Base-by-base conservation (phyloP, 2,113 vertebrate genomes). In the Gambusia holbrooki region DNA sequence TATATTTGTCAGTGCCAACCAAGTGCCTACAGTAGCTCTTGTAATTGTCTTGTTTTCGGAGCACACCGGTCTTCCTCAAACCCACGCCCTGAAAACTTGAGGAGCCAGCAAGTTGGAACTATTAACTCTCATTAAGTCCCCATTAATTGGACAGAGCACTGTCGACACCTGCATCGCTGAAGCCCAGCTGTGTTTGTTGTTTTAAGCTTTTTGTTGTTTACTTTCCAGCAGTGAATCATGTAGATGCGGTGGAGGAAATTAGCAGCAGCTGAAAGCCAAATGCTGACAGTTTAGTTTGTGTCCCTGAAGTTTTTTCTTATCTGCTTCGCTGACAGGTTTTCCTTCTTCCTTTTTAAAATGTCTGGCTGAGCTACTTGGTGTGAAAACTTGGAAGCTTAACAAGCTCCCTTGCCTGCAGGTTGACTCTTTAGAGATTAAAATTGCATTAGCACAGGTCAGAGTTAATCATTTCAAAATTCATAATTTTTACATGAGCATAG, bases 91-190 rank as follows among this genome's bases (percentile, higher is more conserved):
- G 29, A 45, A 84, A 83, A 81, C 77, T 9, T 84, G 70, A 77
- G 30, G 77, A 83, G 62, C 67, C 54, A 73, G 80, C 65, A 68
- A 74, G 30, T n/a, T 73, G 62, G 48, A 79, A 67, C 75, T 69
- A 90, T 84, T 42, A 77, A 70, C 70, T 65, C 64, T 30, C 81
- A 86, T 87, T 83, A 86, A 70, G 74, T 74, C 69, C 10, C 27
- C 15, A 0, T 61, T 74, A 72, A 88, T 90, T 85, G 84, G 61
- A 40, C 28, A 0, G 54, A 14, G 17, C 0, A 2, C n/a, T 54
- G 74, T 40, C 35, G 37, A 27, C 54, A 64, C 28, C 48, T 28
- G 61, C 67, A 25, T 51, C 19, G 9, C 17, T 65, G 37, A 42
- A 32, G 54, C 14, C 9, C 33, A 48, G 29, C 45, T 58, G 66